Conservation (phyloP, 1,140 invertebrate genomes). For the Conus ventricosus region DNA sequence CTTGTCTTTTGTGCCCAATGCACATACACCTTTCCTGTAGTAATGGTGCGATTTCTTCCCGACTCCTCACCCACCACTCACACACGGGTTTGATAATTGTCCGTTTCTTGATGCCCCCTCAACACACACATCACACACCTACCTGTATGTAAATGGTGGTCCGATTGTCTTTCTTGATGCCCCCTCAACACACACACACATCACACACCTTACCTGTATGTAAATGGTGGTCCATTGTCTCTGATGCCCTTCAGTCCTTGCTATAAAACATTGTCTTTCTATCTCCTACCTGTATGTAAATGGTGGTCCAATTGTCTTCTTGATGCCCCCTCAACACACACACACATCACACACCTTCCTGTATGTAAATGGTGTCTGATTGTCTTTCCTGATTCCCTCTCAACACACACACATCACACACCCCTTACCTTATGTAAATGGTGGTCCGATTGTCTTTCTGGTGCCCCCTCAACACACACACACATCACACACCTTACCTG, state of each 20-base stretch:
- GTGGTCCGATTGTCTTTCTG: conserved; percentile 60
- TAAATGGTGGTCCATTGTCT: conserved; percentile 44
- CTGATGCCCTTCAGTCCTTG: too few species aligned
- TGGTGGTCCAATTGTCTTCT: too few species aligned
- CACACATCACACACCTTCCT: too few species aligned
- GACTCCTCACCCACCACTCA: too few species aligned
- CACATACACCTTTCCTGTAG: too few species aligned
- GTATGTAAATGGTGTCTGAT: too few species aligned
- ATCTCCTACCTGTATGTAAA: too few species aligned
- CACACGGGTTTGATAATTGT: too few species aligned
- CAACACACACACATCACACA: conserved; percentile 32
- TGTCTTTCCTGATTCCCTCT: conserved; percentile 16
- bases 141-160: conserved; percentile 26
- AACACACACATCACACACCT: conserved; percentile 30
- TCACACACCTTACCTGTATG: conserved; percentile 44
- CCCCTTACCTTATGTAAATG: conserved; percentile 3
- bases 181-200: conserved; percentile 34
- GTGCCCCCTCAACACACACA: conserved; percentile 43
- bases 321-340: too few species aligned
- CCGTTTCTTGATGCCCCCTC: conserved; percentile 28
- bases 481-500: conserved; percentile 43
- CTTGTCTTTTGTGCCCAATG: too few species aligned
- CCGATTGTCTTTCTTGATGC: conserved; percentile 61
- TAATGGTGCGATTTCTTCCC: too few species aligned
- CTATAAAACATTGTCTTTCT: too few species aligned